A percentile compares a stretch with the other conserved stretches of the same genome.
Conservation (phyloP, 2,888 invertebrate species). For the Eupithecia insigniata region DNA sequence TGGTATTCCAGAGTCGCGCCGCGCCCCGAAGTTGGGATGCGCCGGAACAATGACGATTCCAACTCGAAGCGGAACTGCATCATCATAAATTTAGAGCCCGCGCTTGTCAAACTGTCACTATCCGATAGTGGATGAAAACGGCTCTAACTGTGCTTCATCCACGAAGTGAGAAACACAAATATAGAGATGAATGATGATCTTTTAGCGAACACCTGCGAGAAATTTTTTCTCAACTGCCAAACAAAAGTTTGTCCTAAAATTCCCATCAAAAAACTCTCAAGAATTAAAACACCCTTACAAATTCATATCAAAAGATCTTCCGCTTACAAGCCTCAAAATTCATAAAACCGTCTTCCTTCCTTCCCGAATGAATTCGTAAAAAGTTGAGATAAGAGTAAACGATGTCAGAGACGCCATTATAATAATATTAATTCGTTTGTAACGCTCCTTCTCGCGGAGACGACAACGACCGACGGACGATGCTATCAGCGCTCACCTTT, state of each 20-base stretch:
- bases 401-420: conserved; percentile 69
- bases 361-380: conserved; percentile 48
- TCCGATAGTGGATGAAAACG: not conserved
- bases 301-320: conserved; percentile 34
- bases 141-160: not conserved
- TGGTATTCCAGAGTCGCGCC: not conserved
- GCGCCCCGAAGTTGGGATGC: conserved; percentile 10
- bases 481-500: conserved; percentile 26
- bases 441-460: conserved; percentile 34
- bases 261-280: conserved; percentile 12
- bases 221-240: conserved; percentile 6
- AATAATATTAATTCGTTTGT: conserved; percentile 66
- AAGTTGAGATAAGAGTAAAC: conserved; percentile 74
- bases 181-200: not conserved
- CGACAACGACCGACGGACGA: conserved; percentile 35
- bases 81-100: conserved; percentile 15
- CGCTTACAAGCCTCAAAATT: conserved; percentile 45
- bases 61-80: conserved; percentile 10
- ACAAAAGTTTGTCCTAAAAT: conserved; percentile 9
- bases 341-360: conserved; percentile 47
- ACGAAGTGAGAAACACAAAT: not conserved
- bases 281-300: conserved; percentile 23
- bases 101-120: not conserved
- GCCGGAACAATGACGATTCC: conserved; percentile 22
- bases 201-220: not conserved